Evolutionary conservation across 2,888 invertebrate species (phyloP).

Genomic region (Isoperla grammatica): DNA sequence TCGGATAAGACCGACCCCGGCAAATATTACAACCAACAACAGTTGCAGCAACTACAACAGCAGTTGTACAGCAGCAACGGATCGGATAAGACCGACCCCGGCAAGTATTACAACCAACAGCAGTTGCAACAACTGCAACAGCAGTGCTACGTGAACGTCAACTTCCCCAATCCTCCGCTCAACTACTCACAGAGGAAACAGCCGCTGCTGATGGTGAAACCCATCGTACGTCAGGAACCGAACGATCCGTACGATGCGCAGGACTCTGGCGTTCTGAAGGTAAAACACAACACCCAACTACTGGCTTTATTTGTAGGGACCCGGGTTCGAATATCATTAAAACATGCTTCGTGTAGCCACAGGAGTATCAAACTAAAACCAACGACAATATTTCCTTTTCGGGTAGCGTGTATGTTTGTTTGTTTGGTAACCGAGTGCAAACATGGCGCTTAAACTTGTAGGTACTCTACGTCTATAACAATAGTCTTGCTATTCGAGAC

Average conservation of each 20-base stretch:
- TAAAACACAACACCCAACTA: too few species aligned
- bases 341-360: too few species aligned
- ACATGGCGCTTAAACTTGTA: too few species aligned
- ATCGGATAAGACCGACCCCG: neutral
- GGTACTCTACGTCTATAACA: too few species aligned
- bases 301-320: too few species aligned
- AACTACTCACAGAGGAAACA: conserved; percentile 10
- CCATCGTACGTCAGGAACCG: conserved; percentile 18
- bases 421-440: too few species aligned
- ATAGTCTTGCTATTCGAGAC: too few species aligned
- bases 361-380: too few species aligned
- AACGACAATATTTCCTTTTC: too few species aligned
- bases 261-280: conserved; percentile 1
- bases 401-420: too few species aligned
- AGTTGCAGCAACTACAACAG: neutral
- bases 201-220: conserved; percentile 26
- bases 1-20: too few species aligned
- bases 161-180: neutral
- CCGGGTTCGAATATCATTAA: too few species aligned
- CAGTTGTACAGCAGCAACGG: neutral
- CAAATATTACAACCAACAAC: neutral
- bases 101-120: neutral
- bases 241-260: neutral
- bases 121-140: conserved; percentile 1
- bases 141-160: neutral